phyloP scores from a whole-genome alignment of 2,888 invertebrate species.

The Octodonta nipae region DNA sequence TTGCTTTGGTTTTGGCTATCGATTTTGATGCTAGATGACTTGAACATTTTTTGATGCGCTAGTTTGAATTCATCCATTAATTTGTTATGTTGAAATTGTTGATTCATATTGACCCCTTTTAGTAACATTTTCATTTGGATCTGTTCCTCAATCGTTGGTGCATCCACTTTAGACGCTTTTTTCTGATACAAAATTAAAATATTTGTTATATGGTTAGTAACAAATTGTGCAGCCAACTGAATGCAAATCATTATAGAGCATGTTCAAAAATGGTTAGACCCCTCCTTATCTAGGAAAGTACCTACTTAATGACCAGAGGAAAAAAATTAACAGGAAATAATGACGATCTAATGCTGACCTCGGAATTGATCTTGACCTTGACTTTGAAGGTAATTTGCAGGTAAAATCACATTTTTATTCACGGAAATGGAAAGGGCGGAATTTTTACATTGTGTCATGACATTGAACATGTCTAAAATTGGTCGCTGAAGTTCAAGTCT shows the following conservation, averaged over 20 bases:
- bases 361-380: no score
- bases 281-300: no score
- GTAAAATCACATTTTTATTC: no score
- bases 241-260: not conserved
- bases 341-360: no score
- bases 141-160: constrained; percentile 32
- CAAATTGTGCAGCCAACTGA: no score
- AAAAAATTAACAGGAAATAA: constrained; percentile 1
- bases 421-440: no score
- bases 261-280: constrained; percentile 2
- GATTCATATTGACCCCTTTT: constrained; percentile 44
- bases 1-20: constrained; percentile 10
- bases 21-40: constrained; percentile 18
- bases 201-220: not conserved
- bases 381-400: no score
- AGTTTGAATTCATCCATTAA: constrained; percentile 83
- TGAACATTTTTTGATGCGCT: constrained; percentile 79
- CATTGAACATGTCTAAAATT: no score
- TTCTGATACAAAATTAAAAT: constrained; percentile 19
- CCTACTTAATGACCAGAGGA: no score
- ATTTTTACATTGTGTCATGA: no score
- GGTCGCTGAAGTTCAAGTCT: no score
- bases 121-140: constrained; percentile 32
- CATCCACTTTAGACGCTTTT: constrained; percentile 20
- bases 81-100: constrained; percentile 52